These are phyloP conservation scores for Trissolcus basalis DNA, from an alignment of 1,140 invertebrate genomes.

Conservation along the genomic window DNA sequence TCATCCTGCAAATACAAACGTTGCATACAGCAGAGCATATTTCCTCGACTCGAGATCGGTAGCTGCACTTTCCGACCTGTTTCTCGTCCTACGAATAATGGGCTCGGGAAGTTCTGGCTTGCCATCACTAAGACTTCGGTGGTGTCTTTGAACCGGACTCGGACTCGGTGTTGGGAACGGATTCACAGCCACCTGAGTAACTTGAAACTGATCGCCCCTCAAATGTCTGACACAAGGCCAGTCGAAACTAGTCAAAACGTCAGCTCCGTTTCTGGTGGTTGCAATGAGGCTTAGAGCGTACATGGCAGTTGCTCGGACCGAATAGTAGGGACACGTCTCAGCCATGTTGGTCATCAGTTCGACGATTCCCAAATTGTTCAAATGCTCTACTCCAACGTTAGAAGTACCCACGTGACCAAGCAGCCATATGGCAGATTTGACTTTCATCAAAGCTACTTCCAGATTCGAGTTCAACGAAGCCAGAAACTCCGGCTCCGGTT, in stretches of 20 bases:
- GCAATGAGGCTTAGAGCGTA: slow-evolving; percentile 90
- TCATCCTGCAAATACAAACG: slow-evolving; percentile 1
- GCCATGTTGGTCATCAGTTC: slow-evolving; percentile 82
- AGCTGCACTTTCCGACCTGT: slow-evolving; percentile 73
- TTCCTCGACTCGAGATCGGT: slow-evolving; percentile 69
- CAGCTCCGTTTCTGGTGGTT: slow-evolving; percentile 87
- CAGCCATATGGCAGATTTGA: slow-evolving; percentile 94
- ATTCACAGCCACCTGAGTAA: slow-evolving; percentile 77
- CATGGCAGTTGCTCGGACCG: slow-evolving; percentile 91
- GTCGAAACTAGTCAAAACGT: slow-evolving; percentile 81
- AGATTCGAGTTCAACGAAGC: slow-evolving; percentile 49
- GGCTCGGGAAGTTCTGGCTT: slow-evolving; percentile 71
- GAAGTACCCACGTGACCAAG: slow-evolving; percentile 89
- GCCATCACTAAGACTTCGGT: slow-evolving; percentile 73
- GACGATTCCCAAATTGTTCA: slow-evolving; percentile 80
- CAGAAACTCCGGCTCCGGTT: slow-evolving; percentile 58
- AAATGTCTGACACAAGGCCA: slow-evolving; percentile 91
- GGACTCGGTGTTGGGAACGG: slow-evolving; percentile 72
- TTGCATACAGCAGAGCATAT: slow-evolving; percentile 65
- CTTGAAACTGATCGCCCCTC: slow-evolving; percentile 88
- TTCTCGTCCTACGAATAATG: slow-evolving; percentile 66
- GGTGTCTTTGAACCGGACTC: slow-evolving; percentile 69
- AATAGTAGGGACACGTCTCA: slow-evolving; percentile 87
- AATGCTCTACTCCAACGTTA: slow-evolving; percentile 82
- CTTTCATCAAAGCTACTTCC: slow-evolving; percentile 78